Conservation (phyloP, 2,113 vertebrate species). For the Setophaga petechia region DNA sequence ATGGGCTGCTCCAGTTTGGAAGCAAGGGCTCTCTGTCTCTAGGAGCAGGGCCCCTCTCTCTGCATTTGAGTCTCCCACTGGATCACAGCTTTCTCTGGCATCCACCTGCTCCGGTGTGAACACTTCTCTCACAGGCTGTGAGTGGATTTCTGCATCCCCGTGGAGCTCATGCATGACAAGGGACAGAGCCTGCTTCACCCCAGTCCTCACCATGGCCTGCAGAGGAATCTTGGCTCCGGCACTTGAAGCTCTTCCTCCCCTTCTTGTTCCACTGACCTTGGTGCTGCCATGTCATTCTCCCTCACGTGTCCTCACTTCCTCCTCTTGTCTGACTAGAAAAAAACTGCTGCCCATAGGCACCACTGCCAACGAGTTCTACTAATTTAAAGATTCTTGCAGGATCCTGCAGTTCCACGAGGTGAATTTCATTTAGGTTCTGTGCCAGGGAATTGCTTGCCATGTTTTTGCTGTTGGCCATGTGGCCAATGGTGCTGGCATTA, state of each 20-base stretch:
- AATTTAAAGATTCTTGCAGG: background rate
- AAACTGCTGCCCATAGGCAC: background rate
- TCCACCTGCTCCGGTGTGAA: background rate
- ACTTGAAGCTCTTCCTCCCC: no score
- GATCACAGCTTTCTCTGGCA: background rate
- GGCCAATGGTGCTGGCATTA: background rate
- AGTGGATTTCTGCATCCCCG: background rate
- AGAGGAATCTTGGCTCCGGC: no score
- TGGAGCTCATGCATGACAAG: no score
- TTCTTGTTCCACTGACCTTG: background rate
- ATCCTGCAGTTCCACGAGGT: no score
- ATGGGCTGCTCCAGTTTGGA: background rate
- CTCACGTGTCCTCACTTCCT: background rate
- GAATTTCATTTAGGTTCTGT: no score
- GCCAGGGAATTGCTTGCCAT: no score
- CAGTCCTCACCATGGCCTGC: no score
- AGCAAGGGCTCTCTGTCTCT: background rate
- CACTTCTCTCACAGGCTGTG: background rate
- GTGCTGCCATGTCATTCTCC: background rate
- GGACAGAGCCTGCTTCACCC: no score
- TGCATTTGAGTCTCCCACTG: background rate
- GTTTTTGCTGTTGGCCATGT: no score
- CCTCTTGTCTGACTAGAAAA: background rate
- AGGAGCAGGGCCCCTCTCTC: background rate
- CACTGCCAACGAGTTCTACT: background rate